phyloP scores from a whole-genome alignment of 2,113 vertebrate species.

The Oncorhynchus clarkii region DNA sequence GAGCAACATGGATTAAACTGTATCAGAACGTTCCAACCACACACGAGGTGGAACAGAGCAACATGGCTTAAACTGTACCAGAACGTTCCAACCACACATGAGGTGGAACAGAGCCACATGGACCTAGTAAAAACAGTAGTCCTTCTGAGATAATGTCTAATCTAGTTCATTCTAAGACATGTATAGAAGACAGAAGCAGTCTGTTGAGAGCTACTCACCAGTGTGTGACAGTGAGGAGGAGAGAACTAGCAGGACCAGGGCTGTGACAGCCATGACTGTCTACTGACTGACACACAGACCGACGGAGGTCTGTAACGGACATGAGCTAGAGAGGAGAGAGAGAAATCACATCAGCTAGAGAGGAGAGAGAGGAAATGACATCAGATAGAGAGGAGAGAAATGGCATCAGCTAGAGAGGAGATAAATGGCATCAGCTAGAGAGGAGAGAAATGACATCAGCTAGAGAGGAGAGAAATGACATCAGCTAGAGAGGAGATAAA shows the following conservation, averaged over 20 bases:
- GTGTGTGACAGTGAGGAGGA: slow-evolving; percentile 51
- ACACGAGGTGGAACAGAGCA: too few relatives aligned
- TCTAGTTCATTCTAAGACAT: neutral
- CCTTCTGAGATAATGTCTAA: too few relatives aligned
- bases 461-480: neutral
- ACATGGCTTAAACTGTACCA: too few relatives aligned
- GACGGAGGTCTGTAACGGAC: slow-evolving; percentile 1
- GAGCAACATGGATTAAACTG: too few relatives aligned
- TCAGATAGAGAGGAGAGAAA: neutral
- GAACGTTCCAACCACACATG: too few relatives aligned
- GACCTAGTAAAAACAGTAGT: too few relatives aligned
- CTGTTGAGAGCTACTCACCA: slow-evolving; percentile 42
- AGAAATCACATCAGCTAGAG: too few relatives aligned
- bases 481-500: neutral
- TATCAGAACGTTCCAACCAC: too few relatives aligned
- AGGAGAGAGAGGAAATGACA: neutral
- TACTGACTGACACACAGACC: slow-evolving; percentile 7
- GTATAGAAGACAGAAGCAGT: neutral
- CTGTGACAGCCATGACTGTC: slow-evolving; percentile 51
- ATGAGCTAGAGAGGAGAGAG: neutral
- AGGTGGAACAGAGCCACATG: too few relatives aligned
- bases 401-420: neutral
- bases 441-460: neutral
- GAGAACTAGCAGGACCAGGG: slow-evolving; percentile 50
- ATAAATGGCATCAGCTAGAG: neutral